Evolutionary conservation across 2,888 invertebrate species (phyloP).

Genomic region (Nudaria mundana): DNA sequence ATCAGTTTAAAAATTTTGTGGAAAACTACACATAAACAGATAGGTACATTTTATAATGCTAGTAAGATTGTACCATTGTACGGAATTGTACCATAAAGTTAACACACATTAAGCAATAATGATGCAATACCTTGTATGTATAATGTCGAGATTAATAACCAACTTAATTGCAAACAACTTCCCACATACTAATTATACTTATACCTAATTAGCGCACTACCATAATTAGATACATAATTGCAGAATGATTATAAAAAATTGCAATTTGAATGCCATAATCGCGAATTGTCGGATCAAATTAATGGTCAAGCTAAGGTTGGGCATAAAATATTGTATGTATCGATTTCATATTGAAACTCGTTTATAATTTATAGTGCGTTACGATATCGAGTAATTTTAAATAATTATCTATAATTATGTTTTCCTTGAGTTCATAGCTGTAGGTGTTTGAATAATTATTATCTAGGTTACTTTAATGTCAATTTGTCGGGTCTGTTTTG

Average conservation of each 20-base stretch:
- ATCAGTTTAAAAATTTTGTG: no score
- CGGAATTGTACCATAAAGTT: slow-evolving; percentile 15
- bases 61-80: not conserved
- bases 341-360: slow-evolving; percentile 45
- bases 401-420: slow-evolving; percentile 21
- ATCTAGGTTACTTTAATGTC: slow-evolving; percentile 23
- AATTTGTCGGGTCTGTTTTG: no score
- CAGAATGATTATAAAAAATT: slow-evolving; percentile 46
- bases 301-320: slow-evolving; percentile 48
- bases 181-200: slow-evolving; percentile 41
- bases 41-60: no score
- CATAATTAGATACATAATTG: slow-evolving; percentile 49
- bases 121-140: slow-evolving; percentile 17
- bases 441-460: slow-evolving; percentile 27
- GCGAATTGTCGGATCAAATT: slow-evolving; percentile 59
- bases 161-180: slow-evolving; percentile 30
- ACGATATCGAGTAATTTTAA: slow-evolving; percentile 10
- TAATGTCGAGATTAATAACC: slow-evolving; percentile 21
- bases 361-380: slow-evolving; percentile 37
- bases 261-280: slow-evolving; percentile 61
- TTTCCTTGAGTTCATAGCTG: slow-evolving; percentile 22
- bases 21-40: no score
- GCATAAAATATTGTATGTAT: slow-evolving; percentile 56
- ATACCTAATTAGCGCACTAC: slow-evolving; percentile 51
- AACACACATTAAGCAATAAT: slow-evolving; percentile 23